Percentiles rank a stretch among this genome's conserved stretches.
These are phyloP conservation scores for Desmophyllum pertusum DNA, from an alignment of 92 coral and sea anemone species.

Conservation along the genomic window DNA sequence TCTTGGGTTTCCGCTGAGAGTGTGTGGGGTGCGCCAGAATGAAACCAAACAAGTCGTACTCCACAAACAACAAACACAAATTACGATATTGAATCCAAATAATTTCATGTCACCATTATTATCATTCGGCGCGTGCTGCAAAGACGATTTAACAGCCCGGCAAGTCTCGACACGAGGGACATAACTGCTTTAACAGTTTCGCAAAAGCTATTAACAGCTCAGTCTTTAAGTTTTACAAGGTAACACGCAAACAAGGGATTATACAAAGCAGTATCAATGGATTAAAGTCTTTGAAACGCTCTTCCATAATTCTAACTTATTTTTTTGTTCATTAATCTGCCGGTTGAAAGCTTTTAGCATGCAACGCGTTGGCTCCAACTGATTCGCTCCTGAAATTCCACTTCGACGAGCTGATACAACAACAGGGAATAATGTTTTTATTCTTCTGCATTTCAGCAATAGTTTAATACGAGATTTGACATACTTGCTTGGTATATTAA, in stretches of 20 bases:
- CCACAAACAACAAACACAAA: slow-evolving; percentile 8
- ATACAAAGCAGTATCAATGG: slow-evolving; percentile 6
- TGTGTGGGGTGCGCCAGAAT: neutral
- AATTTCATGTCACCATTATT: neutral
- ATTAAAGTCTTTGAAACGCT: slow-evolving; percentile 4
- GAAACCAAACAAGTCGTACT: neutral
- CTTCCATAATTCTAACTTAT: neutral
- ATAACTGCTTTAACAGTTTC: slow-evolving; percentile 8
- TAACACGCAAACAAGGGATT: slow-evolving; percentile 2
- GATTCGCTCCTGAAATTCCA: neutral
- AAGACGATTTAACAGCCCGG: neutral
- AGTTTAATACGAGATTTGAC: neutral
- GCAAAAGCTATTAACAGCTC: slow-evolving; percentile 21
- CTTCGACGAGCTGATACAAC: slow-evolving; percentile 9
- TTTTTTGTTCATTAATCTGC: slow-evolving; percentile 15
- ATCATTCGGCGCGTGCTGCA: neutral
- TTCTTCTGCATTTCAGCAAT: neutral
- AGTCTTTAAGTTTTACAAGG: slow-evolving; percentile 7
- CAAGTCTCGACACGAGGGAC: neutral
- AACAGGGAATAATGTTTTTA: neutral
- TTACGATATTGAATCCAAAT: neutral
- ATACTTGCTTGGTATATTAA: neutral
- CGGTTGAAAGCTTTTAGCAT: slow-evolving; percentile 34
- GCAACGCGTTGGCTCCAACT: slow-evolving; percentile 22
- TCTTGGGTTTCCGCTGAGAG: slow-evolving; percentile 28